These are phyloP conservation scores for Cyclura pinguis DNA, from an alignment of 2,797 vertebrate species.

Conservation along the genomic window DNA sequence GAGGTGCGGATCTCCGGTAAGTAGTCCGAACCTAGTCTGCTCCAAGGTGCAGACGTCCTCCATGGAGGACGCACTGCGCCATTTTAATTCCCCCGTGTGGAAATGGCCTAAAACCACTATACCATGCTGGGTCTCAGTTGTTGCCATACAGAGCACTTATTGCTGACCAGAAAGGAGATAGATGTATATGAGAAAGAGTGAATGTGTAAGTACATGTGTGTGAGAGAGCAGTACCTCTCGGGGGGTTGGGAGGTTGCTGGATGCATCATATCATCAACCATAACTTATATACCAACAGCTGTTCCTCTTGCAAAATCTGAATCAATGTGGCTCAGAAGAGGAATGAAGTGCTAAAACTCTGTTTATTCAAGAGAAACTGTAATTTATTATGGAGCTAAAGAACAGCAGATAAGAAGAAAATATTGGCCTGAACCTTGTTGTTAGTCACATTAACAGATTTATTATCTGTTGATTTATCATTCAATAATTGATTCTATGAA, in stretches of 20 bases:
- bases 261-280: no score
- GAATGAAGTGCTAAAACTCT: background rate
- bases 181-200: background rate
- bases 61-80: no score
- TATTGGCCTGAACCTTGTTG: background rate
- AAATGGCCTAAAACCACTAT: no score
- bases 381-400: background rate
- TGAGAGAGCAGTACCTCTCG: no score
- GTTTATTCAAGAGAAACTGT: fast-evolving
- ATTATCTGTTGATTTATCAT: no score
- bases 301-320: background rate
- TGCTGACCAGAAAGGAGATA: background rate
- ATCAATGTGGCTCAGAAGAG: background rate
- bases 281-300: background rate
- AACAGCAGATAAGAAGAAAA: background rate
- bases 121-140: no score
- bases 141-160: background rate
- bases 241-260: no score
- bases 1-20: no score
- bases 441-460: background rate
- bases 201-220: background rate
- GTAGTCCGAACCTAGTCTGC: no score
- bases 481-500: background rate
- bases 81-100: no score
- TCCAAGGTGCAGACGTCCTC: no score